phyloP scores from a whole-genome alignment of 1,140 invertebrate genomes.

The Saccostrea glomerata region DNA sequence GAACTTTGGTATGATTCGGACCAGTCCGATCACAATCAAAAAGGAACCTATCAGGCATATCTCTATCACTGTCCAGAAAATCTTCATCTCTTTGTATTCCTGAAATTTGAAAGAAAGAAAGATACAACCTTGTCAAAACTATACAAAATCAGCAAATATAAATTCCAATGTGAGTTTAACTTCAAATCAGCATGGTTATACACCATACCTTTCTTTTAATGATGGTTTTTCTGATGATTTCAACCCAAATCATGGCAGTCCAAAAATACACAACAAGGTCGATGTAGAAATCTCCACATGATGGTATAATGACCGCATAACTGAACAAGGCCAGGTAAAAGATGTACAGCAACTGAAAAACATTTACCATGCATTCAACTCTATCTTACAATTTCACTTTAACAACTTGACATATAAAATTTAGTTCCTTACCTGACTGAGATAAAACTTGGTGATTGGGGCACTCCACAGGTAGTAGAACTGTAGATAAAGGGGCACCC shows the following conservation, averaged over 20 bases:
- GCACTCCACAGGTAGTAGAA: constrained; percentile 74
- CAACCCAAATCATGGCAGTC: constrained; percentile 70
- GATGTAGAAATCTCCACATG: constrained; percentile 56
- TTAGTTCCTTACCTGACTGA: constrained; percentile 66
- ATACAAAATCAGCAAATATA: no score
- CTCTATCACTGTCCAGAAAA: constrained; percentile 63
- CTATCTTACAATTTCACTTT: neutral
- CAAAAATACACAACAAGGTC: constrained; percentile 75
- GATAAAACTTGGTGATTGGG: constrained; percentile 76
- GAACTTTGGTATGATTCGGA: constrained; percentile 63
- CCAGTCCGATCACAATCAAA: constrained; percentile 59
- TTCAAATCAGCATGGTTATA: no score
- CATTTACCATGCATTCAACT: neutral
- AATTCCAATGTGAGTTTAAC: no score
- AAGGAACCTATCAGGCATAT: constrained; percentile 63
- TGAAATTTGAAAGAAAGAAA: constrained; percentile 41
- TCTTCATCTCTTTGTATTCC: constrained; percentile 64
- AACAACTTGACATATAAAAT: neutral
- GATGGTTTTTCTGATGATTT: constrained; percentile 65
- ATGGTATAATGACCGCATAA: constrained; percentile 21
- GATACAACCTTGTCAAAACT: neutral
- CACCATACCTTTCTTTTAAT: constrained; percentile 69
- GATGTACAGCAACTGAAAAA: constrained; percentile 31
- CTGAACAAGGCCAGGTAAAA: constrained; percentile 26
- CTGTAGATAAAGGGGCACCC: constrained; percentile 66